Base-by-base conservation (phyloP, 64 coral and sea anemone genomes). In the Pocillopora damicornis region DNA sequence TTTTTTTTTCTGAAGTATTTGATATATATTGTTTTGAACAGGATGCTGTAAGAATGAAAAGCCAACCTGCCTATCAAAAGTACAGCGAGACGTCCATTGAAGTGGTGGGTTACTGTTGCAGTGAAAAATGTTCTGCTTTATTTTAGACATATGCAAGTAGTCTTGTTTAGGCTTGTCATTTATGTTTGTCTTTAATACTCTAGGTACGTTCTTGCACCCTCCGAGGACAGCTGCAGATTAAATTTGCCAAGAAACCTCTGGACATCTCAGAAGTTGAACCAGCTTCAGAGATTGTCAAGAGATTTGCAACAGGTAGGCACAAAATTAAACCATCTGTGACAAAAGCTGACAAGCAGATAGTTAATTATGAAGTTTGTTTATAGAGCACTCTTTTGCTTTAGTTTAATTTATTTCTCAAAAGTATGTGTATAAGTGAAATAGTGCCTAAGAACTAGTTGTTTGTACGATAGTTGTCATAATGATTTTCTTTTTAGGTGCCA, bases 181-280 rank as follows among this genome's bases (percentile, higher is more conserved):
- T 75, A 6, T 15, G 10, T 45, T n/a, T 76, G 12, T 57, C 20
- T 25, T 89, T 7, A 51, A 51, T 51, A 51, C 16, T 77, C 51
- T 90, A 98, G 95, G 95, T 98, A 15, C 94, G 88, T 79, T 93
- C 95, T 34, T 98, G 95, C 80, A 98, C 95, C n/a, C 87, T 98
- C 22, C 92, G 95, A 75, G 95, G 95, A 26, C 95, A 98, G 83
- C 77, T 98, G 73, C 74, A 91, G 15, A 92, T 98, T 83, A 98
- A 94, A 88, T 94, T 94, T 90, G 38, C 83, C 34, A 78, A 89
- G 35, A 87, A 89, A 45, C 90, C 90, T 7, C 67, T 98, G 23
- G 95, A 98, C 76, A 87, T 98, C 45, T 91, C 90, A 26, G 95
- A 98, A 75, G 95, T 98, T 64, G 95, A 98, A 82, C 92, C 95